phyloP scores from a whole-genome alignment of 2,888 invertebrate species.

The Heliconius aoede region DNA sequence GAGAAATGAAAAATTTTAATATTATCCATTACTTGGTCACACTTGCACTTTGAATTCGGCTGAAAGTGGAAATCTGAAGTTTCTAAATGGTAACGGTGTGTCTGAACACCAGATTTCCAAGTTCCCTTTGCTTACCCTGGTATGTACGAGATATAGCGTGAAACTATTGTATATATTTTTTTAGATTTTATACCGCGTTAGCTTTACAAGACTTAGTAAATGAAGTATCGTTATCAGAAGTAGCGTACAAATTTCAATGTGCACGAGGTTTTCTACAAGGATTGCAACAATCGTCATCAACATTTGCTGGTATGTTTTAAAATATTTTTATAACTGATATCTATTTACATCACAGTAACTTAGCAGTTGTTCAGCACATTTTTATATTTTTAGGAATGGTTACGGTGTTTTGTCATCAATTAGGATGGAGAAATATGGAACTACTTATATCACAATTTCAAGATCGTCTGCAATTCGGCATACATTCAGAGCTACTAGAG shows the following conservation, averaged over 20 bases:
- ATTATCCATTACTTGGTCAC: too few relatives aligned
- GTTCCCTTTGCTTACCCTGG: too few relatives aligned
- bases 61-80: too few relatives aligned
- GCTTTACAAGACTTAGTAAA: conserved; percentile 96
- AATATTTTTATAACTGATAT: background rate
- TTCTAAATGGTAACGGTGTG: too few relatives aligned
- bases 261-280: conserved; percentile 96
- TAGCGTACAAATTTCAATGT: conserved; percentile 93
- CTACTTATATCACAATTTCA: conserved; percentile 96
- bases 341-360: background rate
- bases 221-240: conserved; percentile 91
- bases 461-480: conserved; percentile 96
- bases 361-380: background rate
- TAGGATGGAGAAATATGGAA: conserved; percentile 96
- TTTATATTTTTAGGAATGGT: conserved; percentile 90
- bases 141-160: too few relatives aligned
- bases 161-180: conserved; percentile 40
- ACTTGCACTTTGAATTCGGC: too few relatives aligned
- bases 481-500: conserved; percentile 95
- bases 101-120: too few relatives aligned
- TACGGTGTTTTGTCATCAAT: conserved; percentile 95
- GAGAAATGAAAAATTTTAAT: too few relatives aligned
- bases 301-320: conserved; percentile 90
- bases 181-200: conserved; percentile 93
- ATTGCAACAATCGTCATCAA: conserved; percentile 96